phyloP scores from a whole-genome alignment of 2,113 vertebrate species.

The Theristicus caerulescens region DNA sequence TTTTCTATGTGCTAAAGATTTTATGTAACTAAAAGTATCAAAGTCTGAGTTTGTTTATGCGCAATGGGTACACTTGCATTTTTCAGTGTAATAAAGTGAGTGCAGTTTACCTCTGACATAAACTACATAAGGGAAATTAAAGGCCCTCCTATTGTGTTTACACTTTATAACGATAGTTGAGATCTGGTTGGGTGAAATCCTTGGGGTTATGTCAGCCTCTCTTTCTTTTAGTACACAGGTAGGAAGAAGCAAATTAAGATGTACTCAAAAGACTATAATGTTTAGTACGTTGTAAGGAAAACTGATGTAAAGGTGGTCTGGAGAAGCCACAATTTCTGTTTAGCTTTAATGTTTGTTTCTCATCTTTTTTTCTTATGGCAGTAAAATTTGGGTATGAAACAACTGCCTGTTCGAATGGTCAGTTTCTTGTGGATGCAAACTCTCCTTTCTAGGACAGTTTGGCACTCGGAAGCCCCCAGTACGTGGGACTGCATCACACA shows the following conservation, averaged over 20 bases:
- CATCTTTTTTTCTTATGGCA: neutral
- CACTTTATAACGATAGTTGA: neutral
- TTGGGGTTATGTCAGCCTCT: neutral
- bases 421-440: neutral
- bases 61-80: slow-evolving; percentile 7
- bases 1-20: slow-evolving; percentile 39
- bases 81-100: neutral
- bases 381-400: neutral
- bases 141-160: neutral
- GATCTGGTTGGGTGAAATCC: neutral
- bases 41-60: slow-evolving; percentile 64
- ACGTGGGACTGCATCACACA: accelerated
- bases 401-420: neutral
- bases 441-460: neutral
- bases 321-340: neutral
- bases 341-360: neutral
- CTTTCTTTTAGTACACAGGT: neutral
- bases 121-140: neutral
- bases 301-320: neutral
- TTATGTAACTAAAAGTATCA: slow-evolving; percentile 58
- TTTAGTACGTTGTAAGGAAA: neutral
- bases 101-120: neutral
- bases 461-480: neutral
- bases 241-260: neutral
- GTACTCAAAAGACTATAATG: neutral